Evolutionary conservation across 2,113 vertebrate genomes (phyloP).

Genomic region (Pardalotus punctatus): DNA sequence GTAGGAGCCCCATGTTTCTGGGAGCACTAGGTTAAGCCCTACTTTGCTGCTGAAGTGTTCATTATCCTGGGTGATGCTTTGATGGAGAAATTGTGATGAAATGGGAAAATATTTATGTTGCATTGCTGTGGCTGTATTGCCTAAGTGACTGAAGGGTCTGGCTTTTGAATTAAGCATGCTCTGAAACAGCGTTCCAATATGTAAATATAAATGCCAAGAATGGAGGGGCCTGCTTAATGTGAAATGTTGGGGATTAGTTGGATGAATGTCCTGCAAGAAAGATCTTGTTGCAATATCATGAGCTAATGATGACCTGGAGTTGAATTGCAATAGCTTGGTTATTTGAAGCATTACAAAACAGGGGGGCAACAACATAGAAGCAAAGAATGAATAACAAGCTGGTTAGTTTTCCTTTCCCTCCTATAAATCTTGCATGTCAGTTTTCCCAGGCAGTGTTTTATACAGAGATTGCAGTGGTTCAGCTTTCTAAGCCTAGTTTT

Average conservation of each 20-base stretch:
- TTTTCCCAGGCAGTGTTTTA: neutral
- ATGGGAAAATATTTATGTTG: neutral
- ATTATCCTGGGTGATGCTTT: neutral
- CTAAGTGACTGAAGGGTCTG: neutral
- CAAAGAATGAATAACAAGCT: neutral
- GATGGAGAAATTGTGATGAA: neutral
- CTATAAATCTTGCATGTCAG: neutral
- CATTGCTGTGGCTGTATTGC: neutral
- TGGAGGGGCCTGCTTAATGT: neutral
- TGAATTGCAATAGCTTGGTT: neutral
- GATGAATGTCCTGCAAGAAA: neutral
- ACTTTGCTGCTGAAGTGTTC: neutral
- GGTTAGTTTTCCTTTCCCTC: neutral
- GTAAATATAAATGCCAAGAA: neutral
- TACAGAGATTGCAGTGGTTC: neutral
- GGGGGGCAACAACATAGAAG: neutral
- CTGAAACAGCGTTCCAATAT: neutral
- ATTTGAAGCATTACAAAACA: neutral
- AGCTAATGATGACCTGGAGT: neutral
- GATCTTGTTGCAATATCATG: neutral
- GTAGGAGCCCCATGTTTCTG: neutral
- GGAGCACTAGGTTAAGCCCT: neutral
- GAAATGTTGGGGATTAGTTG: neutral
- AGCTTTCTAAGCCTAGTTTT: neutral
- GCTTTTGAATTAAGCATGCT: neutral